Percentiles rank a stretch among this genome's conserved stretches.
phyloP scores from a whole-genome alignment of 2,888 invertebrate species.

The Epistrophe grossulariae region DNA sequence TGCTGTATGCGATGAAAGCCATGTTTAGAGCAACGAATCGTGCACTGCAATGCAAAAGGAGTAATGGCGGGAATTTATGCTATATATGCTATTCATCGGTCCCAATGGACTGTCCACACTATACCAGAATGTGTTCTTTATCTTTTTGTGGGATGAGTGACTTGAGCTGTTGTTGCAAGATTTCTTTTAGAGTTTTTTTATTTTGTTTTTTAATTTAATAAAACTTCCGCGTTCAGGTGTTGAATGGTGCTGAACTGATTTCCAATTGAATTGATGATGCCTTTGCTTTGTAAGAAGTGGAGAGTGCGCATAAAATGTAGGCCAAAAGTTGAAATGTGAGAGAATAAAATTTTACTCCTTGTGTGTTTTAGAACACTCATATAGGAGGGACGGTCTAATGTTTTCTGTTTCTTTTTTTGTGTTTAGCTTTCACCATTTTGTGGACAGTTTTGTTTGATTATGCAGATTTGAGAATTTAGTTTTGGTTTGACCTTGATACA shows the following conservation, averaged over 20 bases:
- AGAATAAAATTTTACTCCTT: slow-evolving; percentile 24
- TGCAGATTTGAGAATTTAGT: not conserved
- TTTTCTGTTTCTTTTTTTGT: not conserved
- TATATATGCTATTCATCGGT: slow-evolving; percentile 15
- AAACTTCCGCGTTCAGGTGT: slow-evolving; percentile 73
- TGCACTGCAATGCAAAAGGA: slow-evolving; percentile 56
- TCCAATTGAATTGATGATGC: slow-evolving; percentile 41
- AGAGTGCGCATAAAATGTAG: slow-evolving; percentile 58
- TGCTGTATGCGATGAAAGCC: slow-evolving; percentile 39
- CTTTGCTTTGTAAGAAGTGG: not conserved
- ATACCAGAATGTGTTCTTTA: slow-evolving; percentile 23
- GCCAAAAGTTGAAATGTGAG: slow-evolving; percentile 68
- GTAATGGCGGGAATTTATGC: slow-evolving; percentile 36
- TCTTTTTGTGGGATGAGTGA: slow-evolving; percentile 45
- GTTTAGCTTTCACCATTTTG: slow-evolving; percentile 43
- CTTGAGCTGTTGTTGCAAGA: slow-evolving; percentile 41
- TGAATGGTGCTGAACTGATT: slow-evolving; percentile 67
- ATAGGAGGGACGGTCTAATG: not conserved
- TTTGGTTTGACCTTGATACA: not conserved
- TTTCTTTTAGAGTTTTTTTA: slow-evolving; percentile 11
- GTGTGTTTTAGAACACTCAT: not conserved
- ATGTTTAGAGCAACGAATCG: slow-evolving; percentile 57
- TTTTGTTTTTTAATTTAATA: slow-evolving; percentile 13
- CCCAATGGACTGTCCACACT: slow-evolving; percentile 43
- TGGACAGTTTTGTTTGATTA: slow-evolving; percentile 6